These are phyloP conservation scores for Antedon mediterranea DNA, from an alignment of 53 echinoderm and acorn worm genomes.

Conservation along the genomic window DNA sequence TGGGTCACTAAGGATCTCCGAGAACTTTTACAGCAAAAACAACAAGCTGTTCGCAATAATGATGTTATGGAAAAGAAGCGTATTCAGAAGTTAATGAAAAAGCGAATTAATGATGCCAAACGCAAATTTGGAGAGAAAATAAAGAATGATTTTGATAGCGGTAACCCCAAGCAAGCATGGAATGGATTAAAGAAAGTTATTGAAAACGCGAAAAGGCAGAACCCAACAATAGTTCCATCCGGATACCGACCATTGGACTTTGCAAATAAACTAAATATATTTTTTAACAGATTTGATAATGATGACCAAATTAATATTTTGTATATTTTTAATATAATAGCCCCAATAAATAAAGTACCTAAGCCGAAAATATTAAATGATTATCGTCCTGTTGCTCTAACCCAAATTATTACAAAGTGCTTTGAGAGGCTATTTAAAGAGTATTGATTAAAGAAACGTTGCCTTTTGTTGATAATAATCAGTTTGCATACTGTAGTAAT, in stretches of 20 bases:
- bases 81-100: neutral
- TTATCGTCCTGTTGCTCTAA: neutral
- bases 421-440: neutral
- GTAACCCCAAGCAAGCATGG: neutral
- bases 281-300: neutral
- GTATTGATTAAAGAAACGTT: neutral
- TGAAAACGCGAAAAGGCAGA: neutral
- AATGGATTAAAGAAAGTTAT: neutral
- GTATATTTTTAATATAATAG: neutral
- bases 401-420: neutral
- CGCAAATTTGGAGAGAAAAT: neutral
- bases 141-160: neutral
- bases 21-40: neutral
- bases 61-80: too few species aligned
- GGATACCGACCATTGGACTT: neutral
- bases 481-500: neutral
- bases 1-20: slow-evolving; percentile 14
- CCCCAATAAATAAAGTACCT: neutral
- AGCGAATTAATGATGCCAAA: neutral
- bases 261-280: neutral
- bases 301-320: neutral
- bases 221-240: neutral
- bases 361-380: neutral
- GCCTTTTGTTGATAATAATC: neutral
- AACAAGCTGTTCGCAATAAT: too few species aligned